Conservation (phyloP, 2,888 invertebrate genomes). For the Plebejus argus region DNA sequence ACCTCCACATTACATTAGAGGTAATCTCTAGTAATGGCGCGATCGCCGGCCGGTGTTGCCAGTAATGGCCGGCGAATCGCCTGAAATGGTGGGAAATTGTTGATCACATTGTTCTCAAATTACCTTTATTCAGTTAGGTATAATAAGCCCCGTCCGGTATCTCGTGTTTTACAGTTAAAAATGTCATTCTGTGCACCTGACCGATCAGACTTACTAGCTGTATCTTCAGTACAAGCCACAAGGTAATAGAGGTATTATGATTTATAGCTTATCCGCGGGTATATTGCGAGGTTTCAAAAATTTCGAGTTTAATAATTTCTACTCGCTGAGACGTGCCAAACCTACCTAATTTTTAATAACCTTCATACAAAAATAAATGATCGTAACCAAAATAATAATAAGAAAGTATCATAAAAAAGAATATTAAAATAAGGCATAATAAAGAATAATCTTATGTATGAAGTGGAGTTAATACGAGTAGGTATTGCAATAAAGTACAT, state of each 20-base stretch:
- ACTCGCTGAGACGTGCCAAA: too few relatives aligned
- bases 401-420: background rate
- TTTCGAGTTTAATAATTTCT: background rate
- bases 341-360: too few relatives aligned
- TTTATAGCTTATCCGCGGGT: too few relatives aligned
- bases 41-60: conserved; percentile 59
- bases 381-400: background rate
- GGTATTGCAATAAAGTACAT: conserved; percentile 14
- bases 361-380: background rate
- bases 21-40: conserved; percentile 74
- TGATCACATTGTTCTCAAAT: conserved; percentile 31
- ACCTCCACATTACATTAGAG: conserved; percentile 74
- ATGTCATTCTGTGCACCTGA: background rate
- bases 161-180: background rate
- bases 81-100: conserved; percentile 43
- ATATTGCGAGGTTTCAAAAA: background rate
- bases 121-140: conserved; percentile 22
- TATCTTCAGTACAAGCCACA: background rate
- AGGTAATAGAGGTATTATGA: too few relatives aligned
- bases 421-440: background rate
- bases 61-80: conserved; percentile 47
- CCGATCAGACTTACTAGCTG: background rate
- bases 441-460: background rate
- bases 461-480: conserved; percentile 1
- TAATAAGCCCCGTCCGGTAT: conserved; percentile 1